Base-by-base conservation (phyloP, 2,888 invertebrate species). In the Muscina levida region DNA sequence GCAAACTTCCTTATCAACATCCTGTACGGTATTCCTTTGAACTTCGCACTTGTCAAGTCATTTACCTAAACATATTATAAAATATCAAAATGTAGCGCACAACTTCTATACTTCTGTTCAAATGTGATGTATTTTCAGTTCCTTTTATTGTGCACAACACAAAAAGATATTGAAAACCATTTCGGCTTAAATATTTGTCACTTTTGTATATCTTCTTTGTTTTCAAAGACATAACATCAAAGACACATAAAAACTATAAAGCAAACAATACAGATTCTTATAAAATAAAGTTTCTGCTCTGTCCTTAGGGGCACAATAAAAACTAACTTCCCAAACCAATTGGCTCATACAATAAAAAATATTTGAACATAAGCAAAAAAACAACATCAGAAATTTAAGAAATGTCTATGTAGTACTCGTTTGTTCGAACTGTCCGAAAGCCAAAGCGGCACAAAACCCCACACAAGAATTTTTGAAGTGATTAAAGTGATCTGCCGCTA, bases 261-360 rank as follows among this genome's bases (percentile, higher is more conserved):
- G 73, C 42, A 71, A 57, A 71, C 59, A 77, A 73, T 65, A 79
- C 66, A 80, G 73, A 73, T 73, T 66, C 66, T 70, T 73, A 57
- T 59, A 57, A 71, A 71, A 71, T 77, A 72, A 76, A 77, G 77
- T 39, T 6, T 59, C n/a, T 39, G 59, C 39, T 59, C 13, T n/a
- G n/a, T n/a, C n/a, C n/a, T n/a, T n/a, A n/a, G 39, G 17, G 17
- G 4, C 51, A 19, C 2, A 51, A 1, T 31, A 67, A 19, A 17
- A 39, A 15, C 15, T 22, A 24, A 70, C 24, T 42, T 37, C 4
- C 22, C 24, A 48, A 53, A 42, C 11, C 8, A 53, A n/a, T 68
- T 37, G 26, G 13, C 19, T 53, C 10, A 24, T 26, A 22, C 74
- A 48, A 24, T 13, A 68, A 59, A 37, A 17, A 22, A 53, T 13